Conservation (phyloP, 2,888 invertebrate genomes). For the Cancer borealis region DNA sequence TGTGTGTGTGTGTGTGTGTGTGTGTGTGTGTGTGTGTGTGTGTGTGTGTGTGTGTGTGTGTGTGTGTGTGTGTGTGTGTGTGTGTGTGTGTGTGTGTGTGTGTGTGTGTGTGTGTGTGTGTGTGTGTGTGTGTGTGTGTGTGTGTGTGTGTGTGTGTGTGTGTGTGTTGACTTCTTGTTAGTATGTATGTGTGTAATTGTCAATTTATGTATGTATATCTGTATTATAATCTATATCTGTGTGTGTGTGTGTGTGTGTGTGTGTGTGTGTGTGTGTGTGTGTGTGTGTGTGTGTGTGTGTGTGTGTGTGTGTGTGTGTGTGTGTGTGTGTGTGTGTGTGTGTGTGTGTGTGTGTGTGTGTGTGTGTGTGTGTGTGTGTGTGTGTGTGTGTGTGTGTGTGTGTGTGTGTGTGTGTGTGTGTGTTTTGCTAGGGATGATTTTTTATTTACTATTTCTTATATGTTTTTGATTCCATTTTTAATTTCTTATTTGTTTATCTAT, state of each 20-base stretch:
- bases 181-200: background rate
- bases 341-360: background rate
- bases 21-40: slow-evolving; percentile 16
- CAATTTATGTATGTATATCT: background rate
- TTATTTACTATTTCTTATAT: too few species aligned
- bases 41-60: background rate
- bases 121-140: slow-evolving; percentile 22
- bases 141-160: slow-evolving; percentile 47
- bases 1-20: background rate
- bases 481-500: background rate
- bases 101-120: slow-evolving; percentile 7
- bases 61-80: background rate
- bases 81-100: slow-evolving; percentile 46
- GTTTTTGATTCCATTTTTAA: too few species aligned
- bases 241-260: background rate
- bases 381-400: slow-evolving; percentile 21
- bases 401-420: too few species aligned
- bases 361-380: slow-evolving; percentile 38
- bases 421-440: background rate
- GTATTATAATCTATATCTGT: background rate
- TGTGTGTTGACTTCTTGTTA: slow-evolving; percentile 23
- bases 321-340: too few species aligned
- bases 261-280: background rate
- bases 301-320: slow-evolving; percentile 36
- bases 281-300: slow-evolving; percentile 27